Percentiles rank a stretch among this genome's conserved stretches.
phyloP scores from a whole-genome alignment of 2,113 vertebrate genomes.

The Irena cyanogastra region DNA sequence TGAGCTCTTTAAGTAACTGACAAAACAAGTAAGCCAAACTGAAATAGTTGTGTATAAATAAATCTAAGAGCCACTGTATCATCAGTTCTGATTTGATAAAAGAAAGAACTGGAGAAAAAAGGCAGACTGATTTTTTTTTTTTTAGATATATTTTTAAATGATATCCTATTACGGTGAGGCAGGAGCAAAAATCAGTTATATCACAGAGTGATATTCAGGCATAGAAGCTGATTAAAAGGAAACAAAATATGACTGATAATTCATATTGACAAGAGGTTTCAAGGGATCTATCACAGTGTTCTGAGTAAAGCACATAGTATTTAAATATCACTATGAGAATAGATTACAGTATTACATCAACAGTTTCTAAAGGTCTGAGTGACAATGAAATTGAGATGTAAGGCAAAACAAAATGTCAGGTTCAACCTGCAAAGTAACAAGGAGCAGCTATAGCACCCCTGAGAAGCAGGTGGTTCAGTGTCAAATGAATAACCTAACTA shows the following conservation, averaged over 20 bases:
- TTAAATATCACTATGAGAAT: conserved; percentile 19
- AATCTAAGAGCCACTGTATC: neutral
- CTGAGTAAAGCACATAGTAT: neutral
- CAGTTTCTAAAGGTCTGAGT: conserved; percentile 49
- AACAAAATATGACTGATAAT: neutral
- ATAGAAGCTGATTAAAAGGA: neutral
- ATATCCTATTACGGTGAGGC: neutral
- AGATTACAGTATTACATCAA: neutral
- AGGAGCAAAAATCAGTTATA: neutral
- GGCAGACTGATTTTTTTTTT: neutral
- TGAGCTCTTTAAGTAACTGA: neutral
- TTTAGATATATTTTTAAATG: neutral
- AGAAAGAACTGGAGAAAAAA: neutral
- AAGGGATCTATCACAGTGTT: neutral
- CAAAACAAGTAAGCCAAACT: neutral
- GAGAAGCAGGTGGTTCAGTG: neutral
- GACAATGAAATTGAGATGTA: conserved; percentile 34
- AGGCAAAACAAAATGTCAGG: conserved; percentile 52
- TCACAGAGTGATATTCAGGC: neutral
- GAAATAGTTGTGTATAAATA: neutral
- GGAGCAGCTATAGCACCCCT: neutral
- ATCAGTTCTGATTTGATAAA: neutral
- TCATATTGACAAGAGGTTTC: neutral
- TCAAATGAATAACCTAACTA: neutral
- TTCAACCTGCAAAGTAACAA: neutral